These are phyloP conservation scores for Exaiptasia diaphana DNA, from an alignment of 64 coral and sea anemone genomes.

Conservation along the genomic window DNA sequence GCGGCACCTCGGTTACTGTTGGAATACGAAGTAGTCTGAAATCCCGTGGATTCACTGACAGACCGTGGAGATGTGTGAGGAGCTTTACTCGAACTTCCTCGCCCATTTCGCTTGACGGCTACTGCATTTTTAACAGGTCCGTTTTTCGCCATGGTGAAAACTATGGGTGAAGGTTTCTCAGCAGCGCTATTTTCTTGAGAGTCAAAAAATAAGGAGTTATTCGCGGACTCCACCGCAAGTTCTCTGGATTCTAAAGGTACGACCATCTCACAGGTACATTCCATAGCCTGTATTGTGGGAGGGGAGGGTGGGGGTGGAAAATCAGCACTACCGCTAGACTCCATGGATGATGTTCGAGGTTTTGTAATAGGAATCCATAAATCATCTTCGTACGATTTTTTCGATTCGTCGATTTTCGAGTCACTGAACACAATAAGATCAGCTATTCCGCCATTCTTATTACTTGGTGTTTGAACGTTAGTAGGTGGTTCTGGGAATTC, in stretches of 20 bases:
- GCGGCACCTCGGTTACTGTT: background rate
- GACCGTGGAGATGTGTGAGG: background rate
- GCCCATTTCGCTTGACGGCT: conserved; percentile 28
- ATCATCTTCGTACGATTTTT: conserved; percentile 2
- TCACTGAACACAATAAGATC: conserved; percentile 61
- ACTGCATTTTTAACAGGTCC: conserved; percentile 42
- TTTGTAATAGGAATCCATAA: conserved; percentile 10
- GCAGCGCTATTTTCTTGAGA: background rate
- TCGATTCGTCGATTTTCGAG: background rate
- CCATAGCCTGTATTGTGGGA: conserved; percentile 8
- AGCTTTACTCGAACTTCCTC: background rate
- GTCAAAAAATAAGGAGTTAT: conserved; percentile 39
- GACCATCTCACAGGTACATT: conserved; percentile 41
- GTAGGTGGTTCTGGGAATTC: conserved; percentile 31
- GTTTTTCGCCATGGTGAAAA: conserved; percentile 21
- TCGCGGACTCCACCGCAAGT: background rate
- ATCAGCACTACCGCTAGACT: conserved; percentile 5
- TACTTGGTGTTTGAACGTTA: background rate
- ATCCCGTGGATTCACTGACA: background rate
- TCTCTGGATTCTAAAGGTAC: background rate
- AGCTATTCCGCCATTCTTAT: background rate
- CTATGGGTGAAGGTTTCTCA: conserved; percentile 46
- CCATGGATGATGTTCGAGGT: background rate
- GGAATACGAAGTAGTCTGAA: background rate
- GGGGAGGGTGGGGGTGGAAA: conserved; percentile 10